These are phyloP conservation scores for Clangula hyemalis DNA, from an alignment of 2,797 vertebrate genomes.

Conservation along the genomic window DNA sequence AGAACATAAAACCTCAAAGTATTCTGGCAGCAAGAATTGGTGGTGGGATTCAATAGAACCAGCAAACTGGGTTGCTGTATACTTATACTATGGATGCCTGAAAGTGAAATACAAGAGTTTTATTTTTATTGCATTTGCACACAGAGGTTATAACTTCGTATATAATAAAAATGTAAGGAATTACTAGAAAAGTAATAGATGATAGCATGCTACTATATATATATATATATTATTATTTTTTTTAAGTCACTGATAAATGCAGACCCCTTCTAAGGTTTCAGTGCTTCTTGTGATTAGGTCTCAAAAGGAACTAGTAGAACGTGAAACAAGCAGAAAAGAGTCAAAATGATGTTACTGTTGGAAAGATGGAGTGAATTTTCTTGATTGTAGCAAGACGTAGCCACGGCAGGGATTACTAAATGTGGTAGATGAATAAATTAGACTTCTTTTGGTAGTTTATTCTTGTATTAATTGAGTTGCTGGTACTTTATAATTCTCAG, in stretches of 20 bases:
- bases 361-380: neutral
- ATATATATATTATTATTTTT: too few relatives aligned
- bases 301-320: neutral
- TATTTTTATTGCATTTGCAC: too few relatives aligned
- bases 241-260: neutral
- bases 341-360: neutral
- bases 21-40: neutral
- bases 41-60: neutral
- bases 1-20: neutral
- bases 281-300: neutral
- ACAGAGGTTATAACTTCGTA: rapidly evolving
- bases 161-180: neutral
- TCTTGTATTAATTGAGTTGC: neutral
- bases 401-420: neutral
- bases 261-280: neutral
- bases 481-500: neutral
- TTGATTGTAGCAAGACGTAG: neutral
- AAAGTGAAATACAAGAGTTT: neutral
- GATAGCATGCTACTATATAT: neutral
- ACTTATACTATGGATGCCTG: neutral
- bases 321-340: neutral
- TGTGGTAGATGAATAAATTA: neutral
- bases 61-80: neutral
- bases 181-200: neutral
- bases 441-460: neutral